Conservation (phyloP, 2,113 vertebrate species). For the Esox niger region DNA sequence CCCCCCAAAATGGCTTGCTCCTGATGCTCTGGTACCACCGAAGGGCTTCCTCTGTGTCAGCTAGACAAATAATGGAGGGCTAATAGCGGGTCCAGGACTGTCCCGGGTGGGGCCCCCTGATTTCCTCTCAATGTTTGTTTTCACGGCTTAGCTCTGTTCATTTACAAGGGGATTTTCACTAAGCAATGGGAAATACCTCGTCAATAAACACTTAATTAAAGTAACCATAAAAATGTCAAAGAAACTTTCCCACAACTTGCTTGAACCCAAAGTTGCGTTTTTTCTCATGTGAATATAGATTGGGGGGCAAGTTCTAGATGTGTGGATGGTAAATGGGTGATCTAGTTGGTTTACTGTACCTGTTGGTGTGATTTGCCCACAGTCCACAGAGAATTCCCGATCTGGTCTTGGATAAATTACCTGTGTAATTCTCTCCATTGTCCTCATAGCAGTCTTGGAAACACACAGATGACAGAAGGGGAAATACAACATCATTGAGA, state of each 20-base stretch:
- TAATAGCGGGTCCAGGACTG: constrained; percentile 58
- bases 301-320: background rate
- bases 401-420: constrained; percentile 86
- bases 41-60: constrained; percentile 51
- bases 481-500: constrained; percentile 7
- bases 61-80: constrained; percentile 64
- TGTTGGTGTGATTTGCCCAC: constrained; percentile 82
- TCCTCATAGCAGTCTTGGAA: constrained; percentile 89
- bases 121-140: constrained; percentile 65
- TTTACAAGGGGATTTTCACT: constrained; percentile 52
- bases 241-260: constrained; percentile 19
- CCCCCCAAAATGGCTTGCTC: constrained; percentile 42
- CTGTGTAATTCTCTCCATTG: constrained; percentile 84
- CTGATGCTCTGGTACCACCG: constrained; percentile 31
- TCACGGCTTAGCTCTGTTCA: constrained; percentile 51
- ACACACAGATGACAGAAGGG: constrained; percentile 23
- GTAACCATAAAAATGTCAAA: constrained; percentile 20
- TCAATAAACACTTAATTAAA: constrained; percentile 52
- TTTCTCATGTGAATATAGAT: background rate
- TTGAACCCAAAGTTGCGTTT: background rate
- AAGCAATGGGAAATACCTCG: constrained; percentile 32
- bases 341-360: constrained; percentile 48
- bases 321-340: background rate
- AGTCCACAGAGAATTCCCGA: constrained; percentile 88
- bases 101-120: constrained; percentile 55